phyloP scores from a whole-genome alignment of 1,140 invertebrate genomes.

The Branchinecta lynchi region DNA sequence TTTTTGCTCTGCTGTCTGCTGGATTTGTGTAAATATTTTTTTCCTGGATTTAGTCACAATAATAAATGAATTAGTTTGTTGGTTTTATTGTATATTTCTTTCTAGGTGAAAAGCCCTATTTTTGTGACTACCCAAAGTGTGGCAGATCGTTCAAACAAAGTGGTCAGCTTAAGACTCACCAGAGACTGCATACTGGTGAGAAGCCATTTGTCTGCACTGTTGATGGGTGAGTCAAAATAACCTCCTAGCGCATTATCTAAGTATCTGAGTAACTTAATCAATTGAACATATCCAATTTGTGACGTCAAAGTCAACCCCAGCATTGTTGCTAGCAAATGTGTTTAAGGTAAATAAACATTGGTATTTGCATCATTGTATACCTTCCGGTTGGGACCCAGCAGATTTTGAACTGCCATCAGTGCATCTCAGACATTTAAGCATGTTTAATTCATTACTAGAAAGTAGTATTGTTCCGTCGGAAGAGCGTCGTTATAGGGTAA shows the following conservation, averaged over 20 bases:
- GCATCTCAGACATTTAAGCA: too few species aligned
- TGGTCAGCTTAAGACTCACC: slow-evolving; percentile 67
- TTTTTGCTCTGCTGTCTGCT: too few species aligned
- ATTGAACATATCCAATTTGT: background rate
- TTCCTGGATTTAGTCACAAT: too few species aligned
- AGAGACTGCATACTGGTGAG: slow-evolving; percentile 61
- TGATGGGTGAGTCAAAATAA: slow-evolving; percentile 37
- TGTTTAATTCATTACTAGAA: too few species aligned
- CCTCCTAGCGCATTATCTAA: background rate
- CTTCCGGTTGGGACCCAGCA: too few species aligned
- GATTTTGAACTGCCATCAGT: too few species aligned
- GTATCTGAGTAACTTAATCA: background rate
- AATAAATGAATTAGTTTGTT: too few species aligned
- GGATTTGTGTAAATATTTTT: too few species aligned
- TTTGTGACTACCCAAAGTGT: slow-evolving; percentile 60
- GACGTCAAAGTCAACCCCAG: slow-evolving; percentile 12
- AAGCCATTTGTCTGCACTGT: slow-evolving; percentile 60
- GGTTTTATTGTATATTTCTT: slow-evolving; percentile 21
- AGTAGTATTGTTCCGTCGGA: too few species aligned
- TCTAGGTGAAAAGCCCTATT: slow-evolving; percentile 57
- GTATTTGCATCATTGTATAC: too few species aligned
- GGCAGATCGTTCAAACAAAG: slow-evolving; percentile 62
- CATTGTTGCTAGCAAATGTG: slow-evolving; percentile 3
- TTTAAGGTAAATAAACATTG: too few species aligned
- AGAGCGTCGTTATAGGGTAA: too few species aligned